Conservation (phyloP, 2,113 vertebrate genomes). For the Lota lota region DNA sequence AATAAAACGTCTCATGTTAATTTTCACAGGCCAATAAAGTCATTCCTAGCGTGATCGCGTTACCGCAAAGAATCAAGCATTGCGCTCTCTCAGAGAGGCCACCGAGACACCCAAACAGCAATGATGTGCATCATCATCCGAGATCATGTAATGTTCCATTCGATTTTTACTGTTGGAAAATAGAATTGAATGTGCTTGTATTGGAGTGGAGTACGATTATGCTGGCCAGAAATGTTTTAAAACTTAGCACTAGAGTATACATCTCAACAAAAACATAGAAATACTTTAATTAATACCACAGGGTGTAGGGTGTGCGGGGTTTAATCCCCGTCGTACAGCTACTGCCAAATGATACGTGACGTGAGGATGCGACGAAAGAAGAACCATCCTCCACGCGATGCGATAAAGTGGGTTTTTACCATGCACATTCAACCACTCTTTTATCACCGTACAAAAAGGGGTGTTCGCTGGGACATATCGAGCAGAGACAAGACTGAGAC, state of each 20-base stretch:
- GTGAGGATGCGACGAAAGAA: slow-evolving; percentile 45
- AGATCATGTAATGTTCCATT: no score
- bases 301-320: background rate
- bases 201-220: no score
- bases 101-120: no score
- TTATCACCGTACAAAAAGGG: slow-evolving; percentile 64
- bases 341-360: slow-evolving; percentile 57
- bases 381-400: slow-evolving; percentile 34
- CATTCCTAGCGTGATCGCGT: slow-evolving; percentile 35
- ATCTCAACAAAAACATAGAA: no score
- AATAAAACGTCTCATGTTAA: slow-evolving; percentile 61
- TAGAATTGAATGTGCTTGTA: no score
- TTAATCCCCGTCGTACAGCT: background rate
- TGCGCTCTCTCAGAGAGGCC: no score
- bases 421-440: slow-evolving; percentile 33
- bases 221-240: no score
- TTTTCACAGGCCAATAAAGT: slow-evolving; percentile 51
- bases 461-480: slow-evolving; percentile 25
- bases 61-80: slow-evolving; percentile 18
- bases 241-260: no score
- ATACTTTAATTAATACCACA: no score
- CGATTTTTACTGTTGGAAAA: no score
- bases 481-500: slow-evolving; percentile 21
- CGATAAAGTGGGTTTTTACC: slow-evolving; percentile 52
- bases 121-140: no score